These are phyloP conservation scores for Acrocephalus kingi DNA, from an alignment of 2,113 vertebrate genomes.

Conservation along the genomic window DNA sequence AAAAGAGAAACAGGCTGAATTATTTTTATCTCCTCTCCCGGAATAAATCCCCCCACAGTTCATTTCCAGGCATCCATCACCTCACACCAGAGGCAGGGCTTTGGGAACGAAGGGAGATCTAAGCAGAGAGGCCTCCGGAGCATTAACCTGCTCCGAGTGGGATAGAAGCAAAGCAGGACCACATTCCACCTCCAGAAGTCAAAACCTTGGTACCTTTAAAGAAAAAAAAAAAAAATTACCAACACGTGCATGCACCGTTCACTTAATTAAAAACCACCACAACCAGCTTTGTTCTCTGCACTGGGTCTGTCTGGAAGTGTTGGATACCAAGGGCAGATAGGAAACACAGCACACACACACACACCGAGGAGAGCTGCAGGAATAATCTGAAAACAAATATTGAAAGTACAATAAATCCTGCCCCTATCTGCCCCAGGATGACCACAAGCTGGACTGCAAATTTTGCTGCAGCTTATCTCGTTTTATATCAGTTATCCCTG, in stretches of 20 bases:
- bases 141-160: slow-evolving; percentile 38
- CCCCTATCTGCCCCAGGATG: neutral
- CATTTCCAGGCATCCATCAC: slow-evolving; percentile 67
- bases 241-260: neutral
- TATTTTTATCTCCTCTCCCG: slow-evolving; percentile 57
- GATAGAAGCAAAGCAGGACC: slow-evolving; percentile 45
- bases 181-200: slow-evolving; percentile 28
- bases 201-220: neutral
- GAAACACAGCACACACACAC: neutral
- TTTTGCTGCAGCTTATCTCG: neutral
- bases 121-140: neutral
- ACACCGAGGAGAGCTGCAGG: neutral
- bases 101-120: slow-evolving; percentile 39
- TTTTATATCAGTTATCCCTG: neutral
- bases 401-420: neutral
- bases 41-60: slow-evolving; percentile 58
- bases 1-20: slow-evolving; percentile 42
- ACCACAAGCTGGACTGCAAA: neutral
- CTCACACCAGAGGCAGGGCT: slow-evolving; percentile 29
- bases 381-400: neutral
- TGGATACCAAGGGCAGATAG: neutral
- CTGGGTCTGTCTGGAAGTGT: slow-evolving; percentile 6
- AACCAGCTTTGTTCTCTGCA: neutral
- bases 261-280: slow-evolving; percentile 26
- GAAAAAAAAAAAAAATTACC: neutral